phyloP scores from a whole-genome alignment of 2,797 vertebrate species.

The Sebastes cheni region DNA sequence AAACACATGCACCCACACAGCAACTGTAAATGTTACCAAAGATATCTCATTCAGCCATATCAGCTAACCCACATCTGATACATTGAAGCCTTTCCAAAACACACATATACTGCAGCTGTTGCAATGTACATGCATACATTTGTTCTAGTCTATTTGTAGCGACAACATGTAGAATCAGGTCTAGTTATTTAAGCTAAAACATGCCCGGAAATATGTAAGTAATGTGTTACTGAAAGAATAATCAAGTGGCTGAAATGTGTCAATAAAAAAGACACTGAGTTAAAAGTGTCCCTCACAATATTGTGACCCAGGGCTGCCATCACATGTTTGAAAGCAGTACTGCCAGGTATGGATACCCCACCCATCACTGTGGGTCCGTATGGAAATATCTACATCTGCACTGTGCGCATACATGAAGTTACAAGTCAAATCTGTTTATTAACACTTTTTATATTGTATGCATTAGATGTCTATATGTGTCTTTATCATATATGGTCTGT shows the following conservation, averaged over 20 bases:
- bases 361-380: not conserved
- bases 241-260: not conserved
- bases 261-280: not conserved
- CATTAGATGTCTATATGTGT: not conserved
- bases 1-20: constrained; percentile 25
- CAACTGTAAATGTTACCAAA: constrained; percentile 14
- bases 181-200: not conserved
- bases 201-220: not conserved
- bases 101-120: not conserved
- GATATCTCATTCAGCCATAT: constrained; percentile 4
- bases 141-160: not conserved
- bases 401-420: not conserved
- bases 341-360: constrained; percentile 23
- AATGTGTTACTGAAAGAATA: not conserved
- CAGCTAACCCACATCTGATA: not conserved
- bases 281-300: not conserved
- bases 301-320: constrained; percentile 53
- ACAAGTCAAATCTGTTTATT: not conserved
- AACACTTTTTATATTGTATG: not conserved
- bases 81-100: not conserved
- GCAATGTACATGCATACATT: not conserved
- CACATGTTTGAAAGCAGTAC: constrained; percentile 57
- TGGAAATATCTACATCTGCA: not conserved
- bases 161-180: not conserved
- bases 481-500: not conserved